A percentile compares a stretch with the other conserved stretches of the same genome.
These are phyloP conservation scores for Erannis defoliaria DNA, from an alignment of 2,888 invertebrate species.

Conservation along the genomic window DNA sequence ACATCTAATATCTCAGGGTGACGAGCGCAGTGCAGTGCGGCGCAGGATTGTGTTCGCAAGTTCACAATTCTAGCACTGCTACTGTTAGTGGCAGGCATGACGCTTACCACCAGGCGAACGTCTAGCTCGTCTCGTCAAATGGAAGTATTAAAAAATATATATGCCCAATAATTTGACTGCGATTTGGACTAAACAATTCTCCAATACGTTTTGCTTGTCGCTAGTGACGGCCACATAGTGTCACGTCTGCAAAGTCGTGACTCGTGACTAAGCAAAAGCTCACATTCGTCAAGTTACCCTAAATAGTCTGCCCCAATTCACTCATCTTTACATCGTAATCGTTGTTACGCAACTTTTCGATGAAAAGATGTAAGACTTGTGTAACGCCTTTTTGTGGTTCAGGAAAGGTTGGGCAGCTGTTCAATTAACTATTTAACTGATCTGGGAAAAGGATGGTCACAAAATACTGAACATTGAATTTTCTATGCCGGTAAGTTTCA, in stretches of 20 bases:
- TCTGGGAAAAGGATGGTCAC: background rate
- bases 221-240: background rate
- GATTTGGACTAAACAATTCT: background rate
- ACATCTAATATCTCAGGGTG: too few species aligned
- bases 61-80: too few species aligned
- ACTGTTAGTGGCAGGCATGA: too few species aligned
- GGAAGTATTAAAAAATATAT: too few species aligned
- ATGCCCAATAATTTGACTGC: background rate
- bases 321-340: slow-evolving; percentile 35
- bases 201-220: background rate
- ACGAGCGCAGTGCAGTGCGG: too few species aligned
- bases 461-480: background rate
- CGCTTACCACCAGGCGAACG: too few species aligned
- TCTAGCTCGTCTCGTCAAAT: too few species aligned
- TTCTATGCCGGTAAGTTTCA: too few species aligned
- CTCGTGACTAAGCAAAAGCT: slow-evolving; percentile 43
- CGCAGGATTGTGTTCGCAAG: too few species aligned
- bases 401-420: slow-evolving; percentile 14
- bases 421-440: slow-evolving; percentile 14
- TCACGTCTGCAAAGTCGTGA: slow-evolving; percentile 30
- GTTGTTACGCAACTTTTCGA: slow-evolving; percentile 34
- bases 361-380: slow-evolving; percentile 18
- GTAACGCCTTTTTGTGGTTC: slow-evolving; percentile 9
- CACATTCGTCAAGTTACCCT: slow-evolving; percentile 43
- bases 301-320: slow-evolving; percentile 44